A percentile compares a stretch with the other conserved stretches of the same genome.
phyloP scores from a whole-genome alignment of 37 sponge, comb jelly and placozoan species.

The Chondrilla cf. caribensis region DNA sequence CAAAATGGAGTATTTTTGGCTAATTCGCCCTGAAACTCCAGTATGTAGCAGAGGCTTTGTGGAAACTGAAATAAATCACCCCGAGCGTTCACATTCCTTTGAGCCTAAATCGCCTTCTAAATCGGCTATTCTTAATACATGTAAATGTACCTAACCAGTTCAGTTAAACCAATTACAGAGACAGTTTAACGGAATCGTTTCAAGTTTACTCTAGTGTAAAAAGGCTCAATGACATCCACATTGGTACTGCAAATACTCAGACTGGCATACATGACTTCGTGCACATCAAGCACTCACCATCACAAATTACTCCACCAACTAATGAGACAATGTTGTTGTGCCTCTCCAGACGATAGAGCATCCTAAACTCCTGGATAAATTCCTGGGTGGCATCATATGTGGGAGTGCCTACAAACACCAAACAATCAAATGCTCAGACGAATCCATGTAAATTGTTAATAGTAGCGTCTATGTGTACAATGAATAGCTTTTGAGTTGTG shows the following conservation, averaged over 20 bases:
- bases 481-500: too few species aligned
- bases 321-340: neutral
- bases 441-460: too few species aligned
- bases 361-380: neutral
- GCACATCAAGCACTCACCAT: neutral
- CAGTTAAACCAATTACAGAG: neutral
- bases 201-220: too few species aligned
- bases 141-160: neutral
- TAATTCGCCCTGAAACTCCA: too few species aligned
- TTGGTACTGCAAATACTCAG: too few species aligned
- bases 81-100: too few species aligned
- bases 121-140: neutral
- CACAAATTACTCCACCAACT: neutral
- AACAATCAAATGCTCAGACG: too few species aligned
- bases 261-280: neutral
- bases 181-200: neutral
- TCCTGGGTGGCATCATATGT: neutral
- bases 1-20: too few species aligned
- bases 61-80: too few species aligned
- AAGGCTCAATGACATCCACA: too few species aligned
- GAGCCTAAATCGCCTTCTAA: neutral
- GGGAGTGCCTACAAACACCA: neutral
- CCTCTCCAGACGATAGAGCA: neutral
- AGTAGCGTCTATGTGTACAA: too few species aligned
- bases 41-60: too few species aligned